Conservation (phyloP, 92 coral and sea anemone species). For the Meandrina meandrites region DNA sequence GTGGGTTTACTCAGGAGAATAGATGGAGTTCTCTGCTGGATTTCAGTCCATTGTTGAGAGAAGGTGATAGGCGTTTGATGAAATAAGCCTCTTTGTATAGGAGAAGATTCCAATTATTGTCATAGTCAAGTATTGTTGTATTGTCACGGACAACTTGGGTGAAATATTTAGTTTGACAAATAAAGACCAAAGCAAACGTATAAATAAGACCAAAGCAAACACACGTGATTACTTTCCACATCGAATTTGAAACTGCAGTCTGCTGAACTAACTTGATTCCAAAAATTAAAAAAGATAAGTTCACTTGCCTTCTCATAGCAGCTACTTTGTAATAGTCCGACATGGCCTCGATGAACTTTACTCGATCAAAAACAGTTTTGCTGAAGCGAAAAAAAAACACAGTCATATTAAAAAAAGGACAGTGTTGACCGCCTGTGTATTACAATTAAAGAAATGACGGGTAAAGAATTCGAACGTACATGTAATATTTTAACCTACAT, state of each 20-base stretch:
- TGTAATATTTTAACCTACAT: not conserved
- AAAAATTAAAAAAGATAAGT: no score
- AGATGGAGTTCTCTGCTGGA: no score
- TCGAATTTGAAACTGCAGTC: no score
- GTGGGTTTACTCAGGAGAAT: no score
- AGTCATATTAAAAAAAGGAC: not conserved
- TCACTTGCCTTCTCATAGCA: conserved; percentile 51
- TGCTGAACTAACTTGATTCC: no score
- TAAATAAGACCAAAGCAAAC: not conserved
- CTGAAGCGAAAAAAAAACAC: not conserved
- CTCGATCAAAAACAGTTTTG: conserved; percentile 59
- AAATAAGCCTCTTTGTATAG: no score
- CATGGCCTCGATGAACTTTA: conserved; percentile 70
- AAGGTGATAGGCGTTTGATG: no score
- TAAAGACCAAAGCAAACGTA: not conserved
- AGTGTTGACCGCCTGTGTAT: no score
- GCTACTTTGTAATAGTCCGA: conserved; percentile 72
- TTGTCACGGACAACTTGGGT: no score
- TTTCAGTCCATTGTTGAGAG: no score
- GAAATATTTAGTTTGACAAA: not conserved
- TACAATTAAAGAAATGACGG: not conserved
- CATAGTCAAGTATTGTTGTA: no score
- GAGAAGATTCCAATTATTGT: no score
- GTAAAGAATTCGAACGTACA: not conserved
- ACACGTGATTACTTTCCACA: not conserved